phyloP scores from a whole-genome alignment of 2,888 invertebrate genomes.

The Drosophila diplacantha region DNA sequence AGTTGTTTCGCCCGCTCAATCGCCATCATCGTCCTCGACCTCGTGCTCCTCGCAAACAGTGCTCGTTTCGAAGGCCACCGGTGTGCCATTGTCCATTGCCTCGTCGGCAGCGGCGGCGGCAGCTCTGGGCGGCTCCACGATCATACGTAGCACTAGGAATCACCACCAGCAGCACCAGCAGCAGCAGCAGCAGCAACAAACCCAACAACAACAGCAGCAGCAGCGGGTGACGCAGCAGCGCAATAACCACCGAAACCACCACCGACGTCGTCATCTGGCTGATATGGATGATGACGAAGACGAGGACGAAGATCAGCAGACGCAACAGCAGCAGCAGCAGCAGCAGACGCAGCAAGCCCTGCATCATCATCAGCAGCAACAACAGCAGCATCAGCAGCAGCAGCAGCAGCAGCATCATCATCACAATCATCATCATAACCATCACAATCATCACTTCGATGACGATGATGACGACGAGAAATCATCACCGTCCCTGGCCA shows the following conservation, averaged over 20 bases:
- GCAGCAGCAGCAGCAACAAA: conserved; percentile 45
- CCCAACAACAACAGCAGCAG: conserved; percentile 38
- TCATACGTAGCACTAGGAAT: conserved; percentile 76
- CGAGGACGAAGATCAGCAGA: conserved; percentile 51
- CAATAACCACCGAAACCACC: conserved; percentile 75
- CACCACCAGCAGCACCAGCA: conserved; percentile 62
- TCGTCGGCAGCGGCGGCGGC: conserved; percentile 64
- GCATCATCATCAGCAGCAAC: conserved; percentile 32
- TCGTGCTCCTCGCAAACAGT: conserved; percentile 75
- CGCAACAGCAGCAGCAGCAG: conserved; percentile 42
- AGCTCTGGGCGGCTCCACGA: conserved; percentile 68
- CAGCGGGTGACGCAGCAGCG: conserved; percentile 60
- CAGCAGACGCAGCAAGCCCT: conserved; percentile 26
- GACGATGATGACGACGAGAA: conserved; percentile 75
- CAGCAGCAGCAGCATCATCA: conserved; percentile 36
- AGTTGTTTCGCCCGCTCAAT: conserved; percentile 73
- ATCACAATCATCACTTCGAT: conserved; percentile 66
- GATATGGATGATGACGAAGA: conserved; percentile 74
- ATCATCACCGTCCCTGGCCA: conserved; percentile 77
- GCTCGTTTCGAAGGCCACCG: conserved; percentile 70
- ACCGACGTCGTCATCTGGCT: conserved; percentile 75
- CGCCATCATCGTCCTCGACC: conserved; percentile 73
- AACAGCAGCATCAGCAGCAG: conserved; percentile 32
- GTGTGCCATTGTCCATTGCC: conserved; percentile 72
- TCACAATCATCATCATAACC: conserved; percentile 47